These are phyloP conservation scores for Phasianus colchicus DNA, from an alignment of 2,113 vertebrate species.

Conservation along the genomic window DNA sequence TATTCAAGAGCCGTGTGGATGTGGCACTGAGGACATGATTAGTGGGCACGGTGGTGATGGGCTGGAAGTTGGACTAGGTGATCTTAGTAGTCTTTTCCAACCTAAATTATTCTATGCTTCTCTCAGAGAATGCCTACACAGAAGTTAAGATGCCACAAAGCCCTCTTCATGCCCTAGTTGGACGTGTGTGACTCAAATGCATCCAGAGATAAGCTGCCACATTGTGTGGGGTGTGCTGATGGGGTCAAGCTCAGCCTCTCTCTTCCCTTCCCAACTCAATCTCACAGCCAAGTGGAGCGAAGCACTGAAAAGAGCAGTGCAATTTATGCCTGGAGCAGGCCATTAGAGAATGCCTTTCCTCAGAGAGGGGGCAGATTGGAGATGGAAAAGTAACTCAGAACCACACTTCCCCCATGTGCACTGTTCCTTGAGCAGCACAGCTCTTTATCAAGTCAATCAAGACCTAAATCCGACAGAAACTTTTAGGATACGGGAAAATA, in stretches of 20 bases:
- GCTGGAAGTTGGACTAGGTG: too few species aligned
- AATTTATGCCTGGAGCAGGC: not conserved
- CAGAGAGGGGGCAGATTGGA: rapidly evolving
- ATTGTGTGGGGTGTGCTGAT: not conserved
- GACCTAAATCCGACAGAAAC: not conserved
- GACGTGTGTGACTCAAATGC: not conserved
- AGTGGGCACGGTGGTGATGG: too few species aligned
- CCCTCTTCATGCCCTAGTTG: not conserved
- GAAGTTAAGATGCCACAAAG: not conserved
- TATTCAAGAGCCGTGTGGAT: too few species aligned
- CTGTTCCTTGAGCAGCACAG: not conserved
- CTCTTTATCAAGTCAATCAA: not conserved
- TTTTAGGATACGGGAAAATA: not conserved
- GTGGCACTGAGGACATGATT: too few species aligned
- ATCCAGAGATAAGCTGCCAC: not conserved
- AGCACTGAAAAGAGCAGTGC: not conserved
- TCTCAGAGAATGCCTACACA: not conserved
- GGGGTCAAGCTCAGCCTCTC: not conserved
- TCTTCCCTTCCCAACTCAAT: not conserved
- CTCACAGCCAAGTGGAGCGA: not conserved
- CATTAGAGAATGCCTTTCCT: not conserved
- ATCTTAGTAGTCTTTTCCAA: too few species aligned
- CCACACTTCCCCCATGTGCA: not conserved
- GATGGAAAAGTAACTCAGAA: not conserved
- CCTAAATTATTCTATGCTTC: not conserved